Evolutionary conservation across 2,113 vertebrate genomes (phyloP), one percentile per base, ranked within the genome.

Genomic region (Istiophorus platypterus): DNA sequence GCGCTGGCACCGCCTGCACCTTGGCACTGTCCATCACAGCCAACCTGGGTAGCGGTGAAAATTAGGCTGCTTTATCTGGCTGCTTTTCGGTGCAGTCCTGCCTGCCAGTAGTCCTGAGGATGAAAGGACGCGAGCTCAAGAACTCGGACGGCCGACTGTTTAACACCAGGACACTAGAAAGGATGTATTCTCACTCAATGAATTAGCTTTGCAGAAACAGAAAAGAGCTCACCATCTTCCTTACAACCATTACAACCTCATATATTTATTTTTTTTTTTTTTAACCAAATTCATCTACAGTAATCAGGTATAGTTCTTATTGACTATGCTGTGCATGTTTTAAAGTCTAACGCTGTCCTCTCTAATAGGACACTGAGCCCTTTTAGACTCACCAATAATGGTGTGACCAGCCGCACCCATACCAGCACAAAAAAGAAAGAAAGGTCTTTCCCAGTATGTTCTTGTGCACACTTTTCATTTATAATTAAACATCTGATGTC

Each of bases 11-110:
- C 65, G 81, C 79, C 81, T 81, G 84, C 90, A 89, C 72, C 88
- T 84, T 75, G 86, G 71, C 84, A 64, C 80, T 84, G 91, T 88
- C 87, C 85, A 66, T 88, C 88, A 90, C 78, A 84, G 59, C 77
- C 85, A 70, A 79, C 78, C 75, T 74, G 72, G 63, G 70, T 66
- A 79, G 78, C 71, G 11, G 68, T 85, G 82, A 85, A 75, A 86
- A 88, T 90, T 51, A 87, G 82, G 64, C 83, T 64, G 76, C 64
- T 80, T 82, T 61, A 76, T 82, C 72, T 14, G 72, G 17, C n/a
- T n/a, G 49, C 76, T 82, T 47, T 52, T 24, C 13, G 82, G 77
- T 80, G n/a, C n/a, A n/a, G n/a, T n/a, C n/a, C n/a, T n/a, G n/a
- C 20, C 54, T 2, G 6, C 58, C 64, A 22, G 70, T 64, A 65